Percentiles rank a stretch among this genome's conserved stretches.
Conservation (phyloP, 1,140 invertebrate genomes). For the roundworm (Caenorhabditis elegans) region DNA sequence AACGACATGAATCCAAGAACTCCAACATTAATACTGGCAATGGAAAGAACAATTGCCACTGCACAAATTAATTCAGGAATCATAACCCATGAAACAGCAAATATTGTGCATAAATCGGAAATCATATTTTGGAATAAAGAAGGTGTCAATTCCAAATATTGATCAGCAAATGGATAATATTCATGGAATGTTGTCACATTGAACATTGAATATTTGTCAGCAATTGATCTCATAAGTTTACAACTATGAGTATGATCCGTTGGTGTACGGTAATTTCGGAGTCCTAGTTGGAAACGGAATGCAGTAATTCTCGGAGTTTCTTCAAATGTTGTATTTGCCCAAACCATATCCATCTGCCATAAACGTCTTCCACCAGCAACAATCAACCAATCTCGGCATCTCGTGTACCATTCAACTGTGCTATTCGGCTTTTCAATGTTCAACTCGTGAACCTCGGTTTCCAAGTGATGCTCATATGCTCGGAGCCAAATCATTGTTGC, state of each 20-base stretch:
- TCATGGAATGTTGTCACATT: constrained; percentile 66
- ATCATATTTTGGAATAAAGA: constrained; percentile 78
- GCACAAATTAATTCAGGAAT: constrained; percentile 77
- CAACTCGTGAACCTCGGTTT: constrained; percentile 48
- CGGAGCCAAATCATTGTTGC: constrained; percentile 66
- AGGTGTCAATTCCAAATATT: constrained; percentile 66
- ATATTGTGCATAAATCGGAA: constrained; percentile 78
- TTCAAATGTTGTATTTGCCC: constrained; percentile 44
- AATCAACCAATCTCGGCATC: constrained; percentile 63
- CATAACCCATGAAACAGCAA: constrained; percentile 77
- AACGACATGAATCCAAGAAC: constrained; percentile 81
- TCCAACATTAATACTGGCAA: constrained; percentile 77
- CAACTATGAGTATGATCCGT: constrained; percentile 65
- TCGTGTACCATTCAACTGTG: constrained; percentile 56
- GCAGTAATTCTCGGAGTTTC: constrained; percentile 52
- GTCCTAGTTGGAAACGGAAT: constrained; percentile 64
- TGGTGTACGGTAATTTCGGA: constrained; percentile 63
- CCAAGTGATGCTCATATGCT: constrained; percentile 59
- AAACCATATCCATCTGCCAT: constrained; percentile 65
- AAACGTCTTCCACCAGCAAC: constrained; percentile 61
- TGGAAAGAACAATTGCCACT: constrained; percentile 77
- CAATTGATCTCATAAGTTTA: constrained; percentile 61
- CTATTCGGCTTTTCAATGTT: constrained; percentile 54
- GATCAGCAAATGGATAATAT: constrained; percentile 66
- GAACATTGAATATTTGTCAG: constrained; percentile 55